A percentile compares a stretch with the other conserved stretches of the same genome.
Evolutionary conservation across 1,140 invertebrate genomes (phyloP).

Genomic region (Heterodera carotae): DNA sequence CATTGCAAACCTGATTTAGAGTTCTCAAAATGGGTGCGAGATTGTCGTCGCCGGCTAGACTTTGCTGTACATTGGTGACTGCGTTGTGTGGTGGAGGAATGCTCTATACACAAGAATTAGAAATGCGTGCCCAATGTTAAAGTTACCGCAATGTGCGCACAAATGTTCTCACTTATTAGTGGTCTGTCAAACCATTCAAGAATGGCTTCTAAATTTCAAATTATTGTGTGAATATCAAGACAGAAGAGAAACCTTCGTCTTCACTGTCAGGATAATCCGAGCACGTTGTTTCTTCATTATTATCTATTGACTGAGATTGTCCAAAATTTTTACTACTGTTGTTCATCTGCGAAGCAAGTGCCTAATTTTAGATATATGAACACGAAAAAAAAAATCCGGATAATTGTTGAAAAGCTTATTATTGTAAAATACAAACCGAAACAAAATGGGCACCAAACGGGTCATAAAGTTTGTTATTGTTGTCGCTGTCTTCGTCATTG

Average conservation of each 20-base stretch:
- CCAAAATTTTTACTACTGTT: neutral
- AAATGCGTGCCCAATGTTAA: neutral
- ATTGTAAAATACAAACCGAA: neutral
- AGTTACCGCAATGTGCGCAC: neutral
- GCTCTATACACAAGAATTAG: neutral
- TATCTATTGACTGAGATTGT: neutral
- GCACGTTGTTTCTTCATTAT: neutral
- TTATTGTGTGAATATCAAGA: neutral
- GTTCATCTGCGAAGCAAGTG: too few species aligned
- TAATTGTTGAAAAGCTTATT: too few species aligned
- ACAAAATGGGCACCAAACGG: neutral
- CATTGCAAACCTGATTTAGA: too few species aligned
- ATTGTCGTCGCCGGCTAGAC: neutral
- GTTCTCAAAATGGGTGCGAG: too few species aligned
- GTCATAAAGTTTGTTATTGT: too few species aligned
- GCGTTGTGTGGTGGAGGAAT: neutral
- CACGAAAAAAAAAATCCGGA: too few species aligned
- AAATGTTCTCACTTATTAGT: neutral
- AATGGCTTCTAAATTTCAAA: slow-evolving; percentile 21
- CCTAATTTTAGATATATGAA: too few species aligned
- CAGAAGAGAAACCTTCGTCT: slow-evolving; percentile 30
- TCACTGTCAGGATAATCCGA: slow-evolving; percentile 32
- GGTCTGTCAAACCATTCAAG: slow-evolving; percentile 31
- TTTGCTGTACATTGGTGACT: neutral
- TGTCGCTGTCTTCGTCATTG: neutral